A percentile compares a stretch with the other conserved stretches of the same genome.
Evolutionary conservation across 2,888 invertebrate species (phyloP).

Genomic region (Folsomia candida): DNA sequence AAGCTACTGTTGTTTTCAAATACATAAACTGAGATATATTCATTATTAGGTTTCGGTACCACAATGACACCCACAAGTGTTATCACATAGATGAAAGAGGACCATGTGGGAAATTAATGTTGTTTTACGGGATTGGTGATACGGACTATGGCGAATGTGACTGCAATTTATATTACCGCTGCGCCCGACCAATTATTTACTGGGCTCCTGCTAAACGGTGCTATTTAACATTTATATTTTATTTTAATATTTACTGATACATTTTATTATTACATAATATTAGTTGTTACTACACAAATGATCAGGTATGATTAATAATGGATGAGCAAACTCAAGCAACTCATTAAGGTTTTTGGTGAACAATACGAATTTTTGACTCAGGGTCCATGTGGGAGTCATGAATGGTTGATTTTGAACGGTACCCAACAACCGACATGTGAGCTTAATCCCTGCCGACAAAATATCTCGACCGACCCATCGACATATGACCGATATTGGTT

Average conservation of each 20-base stretch:
- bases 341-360: neutral
- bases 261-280: too few relatives aligned
- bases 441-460: conserved; percentile 37
- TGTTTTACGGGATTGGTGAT: conserved; percentile 41
- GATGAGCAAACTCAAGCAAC: neutral
- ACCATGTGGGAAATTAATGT: conserved; percentile 47
- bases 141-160: conserved; percentile 47
- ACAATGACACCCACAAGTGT: conserved; percentile 41
- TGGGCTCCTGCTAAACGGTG: conserved; percentile 43
- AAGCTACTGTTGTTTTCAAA: too few relatives aligned
- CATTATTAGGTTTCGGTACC: too few relatives aligned
- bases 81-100: conserved; percentile 45
- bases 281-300: conserved; percentile 47
- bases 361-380: conserved; percentile 10
- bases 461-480: conserved; percentile 34
- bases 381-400: conserved; percentile 46
- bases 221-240: too few relatives aligned
- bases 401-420: conserved; percentile 44
- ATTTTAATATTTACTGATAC: too few relatives aligned
- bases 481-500: conserved; percentile 45
- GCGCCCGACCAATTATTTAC: conserved; percentile 48
- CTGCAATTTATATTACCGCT: conserved; percentile 43
- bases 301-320: conserved; percentile 29
- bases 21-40: too few relatives aligned
- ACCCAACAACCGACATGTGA: conserved; percentile 34